Evolutionary conservation across 2,888 invertebrate species (phyloP).

Genomic region (Andrena praecox): DNA sequence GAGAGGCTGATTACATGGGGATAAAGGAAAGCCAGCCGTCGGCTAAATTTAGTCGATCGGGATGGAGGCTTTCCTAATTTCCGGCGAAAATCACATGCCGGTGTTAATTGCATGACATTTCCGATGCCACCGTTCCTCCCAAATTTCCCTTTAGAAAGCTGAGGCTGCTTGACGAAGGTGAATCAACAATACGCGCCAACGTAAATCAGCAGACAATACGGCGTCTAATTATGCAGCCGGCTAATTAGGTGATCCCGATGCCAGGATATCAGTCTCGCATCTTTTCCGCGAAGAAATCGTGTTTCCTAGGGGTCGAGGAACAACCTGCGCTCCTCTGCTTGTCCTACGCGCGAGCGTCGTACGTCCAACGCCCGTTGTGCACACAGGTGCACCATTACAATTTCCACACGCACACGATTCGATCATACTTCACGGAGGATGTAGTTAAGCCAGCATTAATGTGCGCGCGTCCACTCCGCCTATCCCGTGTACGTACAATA

Average conservation of each 20-base stretch:
- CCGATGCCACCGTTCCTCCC: slow-evolving; percentile 12
- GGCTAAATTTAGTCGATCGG: slow-evolving; percentile 20
- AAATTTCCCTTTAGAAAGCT: slow-evolving; percentile 44
- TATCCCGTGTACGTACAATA: neutral
- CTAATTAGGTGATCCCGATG: slow-evolving; percentile 55
- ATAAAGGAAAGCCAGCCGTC: slow-evolving; percentile 16
- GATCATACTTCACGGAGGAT: slow-evolving; percentile 18
- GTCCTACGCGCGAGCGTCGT: slow-evolving; percentile 39
- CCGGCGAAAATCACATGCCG: slow-evolving; percentile 33
- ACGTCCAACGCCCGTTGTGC: slow-evolving; percentile 18
- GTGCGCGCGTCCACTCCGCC: slow-evolving; percentile 24
- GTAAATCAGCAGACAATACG: slow-evolving; percentile 31
- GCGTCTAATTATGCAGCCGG: slow-evolving; percentile 49
- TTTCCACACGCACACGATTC: slow-evolving; percentile 11
- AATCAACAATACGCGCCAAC: slow-evolving; percentile 27
- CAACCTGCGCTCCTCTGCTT: slow-evolving; percentile 32
- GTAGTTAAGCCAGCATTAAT: slow-evolving; percentile 44
- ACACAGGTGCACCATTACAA: slow-evolving; percentile 36
- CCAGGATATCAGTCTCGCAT: slow-evolving; percentile 40
- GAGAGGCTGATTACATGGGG: slow-evolving; percentile 23
- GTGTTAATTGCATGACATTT: slow-evolving; percentile 21
- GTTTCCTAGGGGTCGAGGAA: slow-evolving; percentile 45
- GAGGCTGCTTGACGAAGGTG: neutral
- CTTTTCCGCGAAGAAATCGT: slow-evolving; percentile 55
- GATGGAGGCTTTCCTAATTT: slow-evolving; percentile 29